phyloP scores from a whole-genome alignment of 1,140 invertebrate genomes.

The Apis laboriosa region DNA sequence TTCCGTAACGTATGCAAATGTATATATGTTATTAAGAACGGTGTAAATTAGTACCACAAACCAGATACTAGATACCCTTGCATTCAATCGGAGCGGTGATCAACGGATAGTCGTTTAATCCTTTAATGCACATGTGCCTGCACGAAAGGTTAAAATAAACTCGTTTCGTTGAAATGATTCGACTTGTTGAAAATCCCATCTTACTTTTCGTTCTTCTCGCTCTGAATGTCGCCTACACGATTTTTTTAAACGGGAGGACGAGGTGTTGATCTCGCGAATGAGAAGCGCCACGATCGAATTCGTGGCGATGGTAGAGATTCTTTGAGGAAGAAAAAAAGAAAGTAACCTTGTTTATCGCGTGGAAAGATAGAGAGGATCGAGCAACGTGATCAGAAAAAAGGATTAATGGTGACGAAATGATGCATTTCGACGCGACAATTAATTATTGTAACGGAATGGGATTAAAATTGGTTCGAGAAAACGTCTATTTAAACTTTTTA shows the following conservation, averaged over 20 bases:
- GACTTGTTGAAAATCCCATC: background rate
- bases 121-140: background rate
- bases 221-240: no score
- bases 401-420: background rate
- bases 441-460: background rate
- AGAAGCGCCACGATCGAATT: background rate
- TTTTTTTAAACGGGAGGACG: no score
- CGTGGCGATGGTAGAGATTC: no score
- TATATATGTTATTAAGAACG: background rate
- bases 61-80: no score
- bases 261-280: background rate
- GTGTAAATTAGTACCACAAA: background rate
- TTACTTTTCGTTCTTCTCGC: no score
- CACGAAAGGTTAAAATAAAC: background rate
- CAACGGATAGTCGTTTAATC: background rate
- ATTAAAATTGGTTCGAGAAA: constrained; percentile 17
- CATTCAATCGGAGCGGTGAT: background rate
- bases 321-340: background rate
- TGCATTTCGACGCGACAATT: background rate
- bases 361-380: no score
- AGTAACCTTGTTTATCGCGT: no score
- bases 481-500: background rate
- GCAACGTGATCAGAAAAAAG: no score
- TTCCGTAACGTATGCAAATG: constrained; percentile 15
- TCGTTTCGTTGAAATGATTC: background rate